Evolutionary conservation across 2,888 invertebrate genomes (phyloP).

Genomic region (Caenorhabditis imperialis): DNA sequence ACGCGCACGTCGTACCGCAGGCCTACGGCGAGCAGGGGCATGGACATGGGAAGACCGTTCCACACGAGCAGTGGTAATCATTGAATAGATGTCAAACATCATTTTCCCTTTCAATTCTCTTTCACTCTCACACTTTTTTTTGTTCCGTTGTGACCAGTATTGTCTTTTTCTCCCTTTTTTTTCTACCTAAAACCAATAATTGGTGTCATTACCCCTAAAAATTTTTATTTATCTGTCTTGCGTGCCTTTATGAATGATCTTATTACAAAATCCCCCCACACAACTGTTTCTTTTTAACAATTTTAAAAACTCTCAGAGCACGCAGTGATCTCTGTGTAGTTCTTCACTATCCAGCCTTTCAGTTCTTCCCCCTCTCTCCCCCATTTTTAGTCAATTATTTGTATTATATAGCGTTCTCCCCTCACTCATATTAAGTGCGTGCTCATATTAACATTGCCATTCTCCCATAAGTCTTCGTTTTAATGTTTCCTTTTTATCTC

Average conservation of each 20-base stretch:
- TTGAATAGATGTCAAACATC: conserved; percentile 40
- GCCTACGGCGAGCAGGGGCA: conserved; percentile 21
- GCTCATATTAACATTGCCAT: conserved; percentile 54
- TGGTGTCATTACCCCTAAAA: conserved; percentile 36
- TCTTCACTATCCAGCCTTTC: conserved; percentile 46
- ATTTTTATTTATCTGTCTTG: conserved; percentile 18
- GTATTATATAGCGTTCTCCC: conserved; percentile 47
- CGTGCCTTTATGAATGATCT: conserved; percentile 48
- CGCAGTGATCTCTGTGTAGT: conserved; percentile 53
- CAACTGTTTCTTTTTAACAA: conserved; percentile 4
- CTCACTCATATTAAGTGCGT: conserved; percentile 40
- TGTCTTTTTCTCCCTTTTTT: conserved; percentile 6
- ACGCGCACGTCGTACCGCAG: conserved; percentile 27
- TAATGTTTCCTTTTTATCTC: conserved; percentile 29
- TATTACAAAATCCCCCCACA: no score
- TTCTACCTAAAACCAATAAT: conserved; percentile 10
- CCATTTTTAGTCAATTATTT: conserved; percentile 24
- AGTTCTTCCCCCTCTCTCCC: conserved; percentile 4
- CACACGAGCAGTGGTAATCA: conserved; percentile 64
- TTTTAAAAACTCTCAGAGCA: conserved; percentile 39
- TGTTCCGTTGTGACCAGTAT: conserved; percentile 50
- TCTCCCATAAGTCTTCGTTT: not conserved
- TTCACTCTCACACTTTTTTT: conserved; percentile 3
- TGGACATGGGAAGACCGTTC: conserved; percentile 59
- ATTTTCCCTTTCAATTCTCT: not conserved